Evolutionary conservation across 2,113 vertebrate genomes (phyloP).

Genomic region (Urocitellus parryii): DNA sequence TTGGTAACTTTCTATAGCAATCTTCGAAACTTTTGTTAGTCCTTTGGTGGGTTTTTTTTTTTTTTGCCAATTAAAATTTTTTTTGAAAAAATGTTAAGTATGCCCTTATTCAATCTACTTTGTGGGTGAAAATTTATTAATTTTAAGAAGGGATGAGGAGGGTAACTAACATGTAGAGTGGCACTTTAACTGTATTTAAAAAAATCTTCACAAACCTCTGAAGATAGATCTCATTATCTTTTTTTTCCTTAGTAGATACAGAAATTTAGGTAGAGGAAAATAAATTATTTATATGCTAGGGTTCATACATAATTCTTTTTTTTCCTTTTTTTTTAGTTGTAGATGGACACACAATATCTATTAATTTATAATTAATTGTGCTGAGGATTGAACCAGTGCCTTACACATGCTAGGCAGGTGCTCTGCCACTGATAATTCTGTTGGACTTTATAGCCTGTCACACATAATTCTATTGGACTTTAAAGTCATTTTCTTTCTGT

Average conservation of each 20-base stretch:
- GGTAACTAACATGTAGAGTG: background rate
- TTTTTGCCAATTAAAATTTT: background rate
- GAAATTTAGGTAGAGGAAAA: background rate
- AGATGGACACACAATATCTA: too few species aligned
- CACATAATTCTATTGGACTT: background rate
- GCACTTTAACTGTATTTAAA: background rate
- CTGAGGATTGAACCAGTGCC: too few species aligned
- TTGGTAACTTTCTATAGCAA: background rate
- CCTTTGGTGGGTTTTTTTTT: conserved; percentile 9
- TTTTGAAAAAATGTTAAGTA: background rate
- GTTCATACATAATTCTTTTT: background rate
- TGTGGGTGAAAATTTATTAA: background rate
- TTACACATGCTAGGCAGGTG: too few species aligned
- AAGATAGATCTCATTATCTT: background rate
- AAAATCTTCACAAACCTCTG: background rate
- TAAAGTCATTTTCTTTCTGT: conserved; percentile 6
- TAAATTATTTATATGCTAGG: background rate
- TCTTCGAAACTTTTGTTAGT: background rate
- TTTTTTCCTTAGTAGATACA: conserved; percentile 5
- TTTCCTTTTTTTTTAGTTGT: too few species aligned
- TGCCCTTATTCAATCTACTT: conserved; percentile 25
- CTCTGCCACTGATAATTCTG: background rate
- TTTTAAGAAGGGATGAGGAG: background rate
- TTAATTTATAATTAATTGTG: too few species aligned
- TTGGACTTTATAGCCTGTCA: background rate